Evolutionary conservation across 2,888 invertebrate genomes (phyloP), one percentile per base, ranked within the genome.

Genomic region (Agrotis segetum): DNA sequence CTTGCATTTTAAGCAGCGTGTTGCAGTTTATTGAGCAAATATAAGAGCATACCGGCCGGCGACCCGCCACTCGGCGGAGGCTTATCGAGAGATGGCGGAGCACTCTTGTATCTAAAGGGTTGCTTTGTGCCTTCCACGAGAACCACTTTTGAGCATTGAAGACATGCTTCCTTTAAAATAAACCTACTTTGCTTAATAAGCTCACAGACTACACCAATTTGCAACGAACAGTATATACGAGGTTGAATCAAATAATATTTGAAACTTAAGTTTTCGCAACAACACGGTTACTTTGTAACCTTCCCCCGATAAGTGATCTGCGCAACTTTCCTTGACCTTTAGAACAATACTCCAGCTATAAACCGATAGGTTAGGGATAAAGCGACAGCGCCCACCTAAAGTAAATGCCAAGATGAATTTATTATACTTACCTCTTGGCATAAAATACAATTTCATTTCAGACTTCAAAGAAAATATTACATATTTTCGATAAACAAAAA

Each of bases 41-140:
- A 88, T 88, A 88, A 87, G 87, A 85, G 82, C 85, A 79, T 73
- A 75, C 78, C 81, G 72, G 73, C 74, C 66, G 62, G 72, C 81
- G 71, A 78, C 83, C 77, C 74, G 62, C 83, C 85, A 75, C 87
- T 84, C 79, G 76, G 82, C 79, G 89, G 91, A 91, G 82, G 90
- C 90, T 93, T 94, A 95, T 95, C 94, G 92, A 94, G 90, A 92
- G 93, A 91, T 88, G 89, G 87, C 86, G 89, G 92, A 92, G 93
- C 88, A 87, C 94, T 91, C 93, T 91, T 91, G 90, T 91, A 85
- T 90, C 88, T 89, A 91, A 90, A 93, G 92, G 91, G 92, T 89
- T 90, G 90, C 95, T 95, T 96, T 95, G 94, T 94, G 88, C 88
- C 88, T 87, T 78, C 88, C 89, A 89, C 92, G 91, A 91, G 89